phyloP scores from a whole-genome alignment of 2,797 vertebrate species.

The Vireo griseus region DNA sequence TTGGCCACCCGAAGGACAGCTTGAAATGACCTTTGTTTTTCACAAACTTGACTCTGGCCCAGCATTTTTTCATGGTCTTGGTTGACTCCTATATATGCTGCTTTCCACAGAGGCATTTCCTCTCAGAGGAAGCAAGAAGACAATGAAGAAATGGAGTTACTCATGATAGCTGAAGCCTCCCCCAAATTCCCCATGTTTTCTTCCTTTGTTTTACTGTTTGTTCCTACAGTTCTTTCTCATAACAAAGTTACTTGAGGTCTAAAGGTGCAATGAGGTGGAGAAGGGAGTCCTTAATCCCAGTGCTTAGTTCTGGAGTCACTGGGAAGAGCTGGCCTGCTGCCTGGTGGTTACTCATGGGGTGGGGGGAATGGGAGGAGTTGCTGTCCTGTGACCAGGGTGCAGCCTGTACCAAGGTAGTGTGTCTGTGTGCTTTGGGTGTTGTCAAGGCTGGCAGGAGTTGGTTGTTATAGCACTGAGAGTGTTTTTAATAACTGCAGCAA shows the following conservation, averaged over 20 bases:
- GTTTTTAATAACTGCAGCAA: not conserved
- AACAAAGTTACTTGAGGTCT: not conserved
- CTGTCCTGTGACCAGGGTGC: not conserved
- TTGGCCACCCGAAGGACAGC: not conserved
- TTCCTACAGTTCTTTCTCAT: not conserved
- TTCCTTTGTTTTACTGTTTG: not conserved
- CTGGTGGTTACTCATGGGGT: not conserved
- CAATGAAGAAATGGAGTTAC: constrained; percentile 34
- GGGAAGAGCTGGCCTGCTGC: not conserved
- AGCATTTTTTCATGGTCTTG: not conserved
- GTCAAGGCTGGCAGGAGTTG: not conserved
- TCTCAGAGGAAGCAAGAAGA: constrained; percentile 8
- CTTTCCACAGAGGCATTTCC: constrained; percentile 31
- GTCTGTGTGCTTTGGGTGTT: not conserved
- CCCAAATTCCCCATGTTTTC: not conserved
- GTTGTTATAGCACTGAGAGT: not conserved
- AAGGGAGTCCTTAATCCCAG: not conserved
- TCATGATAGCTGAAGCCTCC: not conserved
- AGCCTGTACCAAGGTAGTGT: not conserved
- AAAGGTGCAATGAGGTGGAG: not conserved
- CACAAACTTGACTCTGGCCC: not conserved
- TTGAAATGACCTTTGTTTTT: constrained; percentile 5
- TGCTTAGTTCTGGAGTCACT: not conserved
- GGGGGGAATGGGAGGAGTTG: not conserved
- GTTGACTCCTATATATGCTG: not conserved